Evolutionary conservation across 2,888 invertebrate genomes (phyloP).

Genomic region (Eilema caniola): DNA sequence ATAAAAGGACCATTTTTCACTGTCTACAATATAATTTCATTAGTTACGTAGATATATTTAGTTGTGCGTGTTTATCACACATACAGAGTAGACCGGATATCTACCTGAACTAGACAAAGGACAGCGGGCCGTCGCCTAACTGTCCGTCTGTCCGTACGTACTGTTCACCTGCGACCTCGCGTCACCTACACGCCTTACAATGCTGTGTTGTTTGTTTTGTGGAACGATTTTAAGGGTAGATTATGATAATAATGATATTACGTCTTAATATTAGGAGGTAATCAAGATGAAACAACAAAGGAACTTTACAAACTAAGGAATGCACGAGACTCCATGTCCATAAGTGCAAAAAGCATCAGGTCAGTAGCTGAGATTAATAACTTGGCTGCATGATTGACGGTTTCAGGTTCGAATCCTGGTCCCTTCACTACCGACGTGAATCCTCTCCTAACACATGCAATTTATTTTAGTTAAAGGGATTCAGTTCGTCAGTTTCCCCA

Average conservation of each 20-base stretch:
- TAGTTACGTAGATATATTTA: not conserved
- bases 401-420: no score
- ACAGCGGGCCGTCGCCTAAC: not conserved
- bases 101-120: slow-evolving; percentile 1
- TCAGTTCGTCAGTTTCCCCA: no score
- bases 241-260: not conserved
- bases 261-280: not conserved
- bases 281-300: not conserved
- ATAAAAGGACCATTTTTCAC: no score
- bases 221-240: not conserved
- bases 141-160: not conserved
- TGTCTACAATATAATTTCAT: not conserved
- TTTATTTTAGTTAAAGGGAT: no score
- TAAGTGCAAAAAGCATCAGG: no score
- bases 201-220: not conserved
- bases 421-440: no score
- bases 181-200: not conserved
- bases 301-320: no score
- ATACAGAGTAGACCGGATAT: slow-evolving; percentile 1
- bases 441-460: no score
- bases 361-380: no score
- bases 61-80: not conserved
- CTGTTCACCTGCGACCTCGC: not conserved
- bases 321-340: no score
- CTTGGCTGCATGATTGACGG: no score